Evolutionary conservation across 1,140 invertebrate genomes (phyloP).

Genomic region (Polyergus mexicanus): DNA sequence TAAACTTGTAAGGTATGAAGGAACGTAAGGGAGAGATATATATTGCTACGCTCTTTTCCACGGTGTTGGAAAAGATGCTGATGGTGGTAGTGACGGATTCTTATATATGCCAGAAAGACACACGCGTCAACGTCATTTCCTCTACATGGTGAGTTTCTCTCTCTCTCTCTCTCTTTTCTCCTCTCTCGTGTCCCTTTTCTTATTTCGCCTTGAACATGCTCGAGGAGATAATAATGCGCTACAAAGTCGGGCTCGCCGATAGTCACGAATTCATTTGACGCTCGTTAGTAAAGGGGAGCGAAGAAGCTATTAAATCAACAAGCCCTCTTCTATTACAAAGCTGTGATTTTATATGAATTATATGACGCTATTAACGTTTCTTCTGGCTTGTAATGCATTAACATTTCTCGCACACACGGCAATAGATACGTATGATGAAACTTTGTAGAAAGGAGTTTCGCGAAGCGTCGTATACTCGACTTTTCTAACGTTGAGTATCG

Average conservation of each 20-base stretch:
- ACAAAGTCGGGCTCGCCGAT: conserved; percentile 27
- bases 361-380: background rate
- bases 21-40: conserved; percentile 63
- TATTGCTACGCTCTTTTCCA: conserved; percentile 60
- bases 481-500: too few relatives aligned
- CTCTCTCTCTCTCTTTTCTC: conserved; percentile 11
- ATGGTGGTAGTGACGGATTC: conserved; percentile 21
- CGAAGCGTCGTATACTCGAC: too few relatives aligned
- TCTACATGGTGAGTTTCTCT: conserved; percentile 43
- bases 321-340: conserved; percentile 12
- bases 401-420: too few relatives aligned
- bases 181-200: conserved; percentile 45
- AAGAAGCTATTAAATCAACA: conserved; percentile 26
- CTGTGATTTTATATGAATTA: background rate
- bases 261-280: conserved; percentile 36
- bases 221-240: conserved; percentile 54
- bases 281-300: conserved; percentile 42
- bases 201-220: conserved; percentile 27
- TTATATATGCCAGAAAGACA: conserved; percentile 63
- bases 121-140: conserved; percentile 80
- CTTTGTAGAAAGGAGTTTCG: too few relatives aligned
- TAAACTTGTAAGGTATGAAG: conserved; percentile 77
- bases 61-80: conserved; percentile 64
- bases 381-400: too few relatives aligned
- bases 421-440: too few relatives aligned